Evolutionary conservation across 2,888 invertebrate genomes (phyloP), one percentile per base, ranked within the genome.

Genomic region (Hyppa rectilinea): DNA sequence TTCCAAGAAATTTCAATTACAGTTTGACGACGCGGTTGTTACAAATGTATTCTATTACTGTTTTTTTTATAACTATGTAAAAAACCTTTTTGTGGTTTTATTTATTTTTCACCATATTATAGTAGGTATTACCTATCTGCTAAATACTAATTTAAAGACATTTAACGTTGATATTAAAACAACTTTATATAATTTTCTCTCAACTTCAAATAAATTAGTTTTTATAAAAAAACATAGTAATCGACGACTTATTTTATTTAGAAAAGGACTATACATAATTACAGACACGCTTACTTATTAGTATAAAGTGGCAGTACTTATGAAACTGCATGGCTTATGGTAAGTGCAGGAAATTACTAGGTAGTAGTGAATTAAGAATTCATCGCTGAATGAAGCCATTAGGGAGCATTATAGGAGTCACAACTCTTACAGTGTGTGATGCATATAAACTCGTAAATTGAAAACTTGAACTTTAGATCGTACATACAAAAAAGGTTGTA

Each of bases 351-450:
- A 78, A 78, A 71, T 78, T 66, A 49, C 60, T 29, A 23, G 14
- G 50, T 36, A 43, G 17, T 26, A 26, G 10, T 14, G 29, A 43
- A 58, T 78, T 53, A 62, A 62, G 36, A 59, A 78, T 70, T 69
- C 58, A 78, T 61, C 36, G 45, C 61, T 29, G n/a, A 64, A 79
- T 79, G 60, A 71, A 78, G 71, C 38, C 49, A 79, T 79, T 75
- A 78, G 20, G n/a, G 17, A 23, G 55, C 47, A 75, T 71, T 78
- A 75, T 49, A 45, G 26, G 12, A 26, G 38, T 26, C 10, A 34
- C n/a, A n/a, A n/a, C n/a, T n/a, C n/a, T n/a, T n/a, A n/a, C n/a
- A 63, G 45, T 59, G 60, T 38, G 47, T 36, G 36, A n/a, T 17
- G 55, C 64, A 36, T 56, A 65, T 43, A 43, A 63, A 70, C 17